These are phyloP conservation scores for Calameuta filiformis DNA, from an alignment of 2,888 invertebrate genomes.

Conservation along the genomic window DNA sequence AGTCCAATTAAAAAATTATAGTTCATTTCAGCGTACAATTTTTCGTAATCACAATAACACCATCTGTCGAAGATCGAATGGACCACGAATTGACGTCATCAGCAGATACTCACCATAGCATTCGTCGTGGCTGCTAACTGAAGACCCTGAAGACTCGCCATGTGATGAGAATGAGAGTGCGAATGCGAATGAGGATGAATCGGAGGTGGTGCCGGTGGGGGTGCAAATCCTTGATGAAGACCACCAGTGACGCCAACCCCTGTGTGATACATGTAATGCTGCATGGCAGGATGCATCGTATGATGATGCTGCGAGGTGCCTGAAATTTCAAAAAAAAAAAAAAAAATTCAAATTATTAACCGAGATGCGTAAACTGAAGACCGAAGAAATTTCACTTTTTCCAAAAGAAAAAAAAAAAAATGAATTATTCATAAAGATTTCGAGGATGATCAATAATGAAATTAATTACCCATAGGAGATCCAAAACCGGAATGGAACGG, in stretches of 20 bases:
- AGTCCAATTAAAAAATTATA: not conserved
- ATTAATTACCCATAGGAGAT: constrained; percentile 76
- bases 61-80: not conserved
- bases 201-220: constrained; percentile 64
- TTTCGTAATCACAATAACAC: not conserved
- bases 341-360: too few species aligned
- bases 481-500: constrained; percentile 84
- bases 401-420: too few species aligned
- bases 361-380: too few species aligned
- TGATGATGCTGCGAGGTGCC: constrained; percentile 64
- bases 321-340: constrained; percentile 28
- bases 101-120: constrained; percentile 70
- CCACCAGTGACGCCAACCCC: constrained; percentile 62
- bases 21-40: not conserved
- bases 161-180: constrained; percentile 69
- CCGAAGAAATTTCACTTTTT: not conserved
- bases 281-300: constrained; percentile 66
- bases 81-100: not conserved
- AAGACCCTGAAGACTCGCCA: constrained; percentile 68
- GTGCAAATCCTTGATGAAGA: constrained; percentile 63
- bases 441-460: not conserved
- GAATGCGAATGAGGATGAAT: constrained; percentile 65
- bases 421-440: too few species aligned
- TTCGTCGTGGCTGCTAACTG: constrained; percentile 72
- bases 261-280: constrained; percentile 66